Base-by-base conservation (phyloP, 2,113 vertebrate species). In the Oryctolagus cuniculus region DNA sequence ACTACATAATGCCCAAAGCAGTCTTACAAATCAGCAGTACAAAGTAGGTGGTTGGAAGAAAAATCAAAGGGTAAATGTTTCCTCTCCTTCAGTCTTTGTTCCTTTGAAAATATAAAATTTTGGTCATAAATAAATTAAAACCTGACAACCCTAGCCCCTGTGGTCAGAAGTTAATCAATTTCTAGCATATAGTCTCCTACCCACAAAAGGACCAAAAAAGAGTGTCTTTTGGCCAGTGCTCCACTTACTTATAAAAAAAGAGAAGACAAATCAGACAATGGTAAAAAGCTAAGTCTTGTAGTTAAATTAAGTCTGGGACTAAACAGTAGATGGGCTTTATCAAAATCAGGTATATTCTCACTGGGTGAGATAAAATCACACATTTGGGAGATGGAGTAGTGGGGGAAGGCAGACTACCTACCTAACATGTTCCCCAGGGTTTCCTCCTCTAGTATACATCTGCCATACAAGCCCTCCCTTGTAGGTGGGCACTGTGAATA, bases 21-120 rank as follows among this genome's bases (percentile, higher is more conserved):
- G 58, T 83, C 24, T 85, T 89, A 95, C 3, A 49, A 90, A 95
- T 67, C 77, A 7, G 21, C 81, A 64, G 12, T n/a, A 49, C 22
- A 86, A 86, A 86, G 38, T 25, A 96, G 27, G n/a, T 89, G 36
- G 67, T n/a, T 95, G 17, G 22, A 21, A 72, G 70, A 96, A 92
- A 81, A 70, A 90, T 11, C 13, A 72, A 83, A 58, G 38, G 13
- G 9, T 87, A 63, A 22, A 44, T 44, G 64, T 67, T 87, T 93
- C 24, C n/a, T 70, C 19, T 77, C 58, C 38, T 63, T 34, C 19
- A 63, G 55, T 69, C 21, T 87, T 92, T 25, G 44, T 69, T 94
- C 86, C 73, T 87, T 83, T 91, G 36, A 79, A 95, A 93, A 90
- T 31, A 80, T 91, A 88, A 79, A 77, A 73, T 63, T 75, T 91